Evolutionary conservation across 2,888 invertebrate genomes (phyloP).

Genomic region (Suillia variegata): DNA sequence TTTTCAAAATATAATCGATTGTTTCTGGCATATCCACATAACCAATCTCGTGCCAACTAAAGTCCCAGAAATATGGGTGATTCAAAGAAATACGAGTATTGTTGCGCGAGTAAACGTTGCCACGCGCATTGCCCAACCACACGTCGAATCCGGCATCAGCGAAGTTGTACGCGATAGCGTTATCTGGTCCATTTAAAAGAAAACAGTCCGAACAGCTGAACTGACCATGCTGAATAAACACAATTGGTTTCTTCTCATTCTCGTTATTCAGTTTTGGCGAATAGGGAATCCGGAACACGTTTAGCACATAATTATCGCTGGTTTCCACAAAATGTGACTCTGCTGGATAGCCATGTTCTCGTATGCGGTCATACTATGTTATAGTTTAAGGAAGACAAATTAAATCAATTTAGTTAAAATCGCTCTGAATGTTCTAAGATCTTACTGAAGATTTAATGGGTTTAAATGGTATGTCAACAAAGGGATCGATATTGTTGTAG

Average conservation of each 20-base stretch:
- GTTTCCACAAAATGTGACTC: conserved; percentile 76
- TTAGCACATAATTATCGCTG: conserved; percentile 81
- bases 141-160: conserved; percentile 64
- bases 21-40: conserved; percentile 68
- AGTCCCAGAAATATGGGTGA: conserved; percentile 54
- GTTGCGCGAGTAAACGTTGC: conserved; percentile 67
- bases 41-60: conserved; percentile 66
- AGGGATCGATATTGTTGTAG: no score
- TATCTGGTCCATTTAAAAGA: conserved; percentile 71
- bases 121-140: conserved; percentile 71
- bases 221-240: conserved; percentile 81
- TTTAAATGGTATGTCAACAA: conserved; percentile 44
- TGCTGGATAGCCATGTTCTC: conserved; percentile 64
- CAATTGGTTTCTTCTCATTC: conserved; percentile 63
- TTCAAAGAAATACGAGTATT: conserved; percentile 59
- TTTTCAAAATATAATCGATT: conserved; percentile 64
- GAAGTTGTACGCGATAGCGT: conserved; percentile 65
- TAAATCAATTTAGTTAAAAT: background rate
- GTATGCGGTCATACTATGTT: conserved; percentile 45
- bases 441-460: conserved; percentile 39
- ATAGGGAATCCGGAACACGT: conserved; percentile 78
- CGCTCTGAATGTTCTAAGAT: background rate
- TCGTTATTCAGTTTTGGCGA: conserved; percentile 55
- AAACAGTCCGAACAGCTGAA: conserved; percentile 71
- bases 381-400: conserved; percentile 1